Evolutionary conservation across 2,888 invertebrate genomes (phyloP), one percentile per base, ranked within the genome.

Genomic region (Branchellion lobata): DNA sequence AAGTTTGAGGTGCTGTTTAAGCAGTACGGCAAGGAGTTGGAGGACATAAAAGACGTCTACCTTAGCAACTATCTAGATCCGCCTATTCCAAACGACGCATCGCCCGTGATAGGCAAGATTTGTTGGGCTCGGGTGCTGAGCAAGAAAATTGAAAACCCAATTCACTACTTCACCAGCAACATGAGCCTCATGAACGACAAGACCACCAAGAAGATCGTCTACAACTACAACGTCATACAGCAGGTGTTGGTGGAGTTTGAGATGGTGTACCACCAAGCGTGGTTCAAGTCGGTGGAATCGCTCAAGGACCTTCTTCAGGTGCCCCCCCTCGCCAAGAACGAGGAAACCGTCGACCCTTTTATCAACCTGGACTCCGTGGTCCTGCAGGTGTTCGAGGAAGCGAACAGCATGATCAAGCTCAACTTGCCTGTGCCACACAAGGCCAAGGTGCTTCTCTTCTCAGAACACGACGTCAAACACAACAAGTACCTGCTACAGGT

Each of bases 161-260:
- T 94, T 93, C 88, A 91, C 73, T 89, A 91, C 86, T 85, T 91
- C 82, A 85, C 82, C 78, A 79, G 80, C 24, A 84, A 85, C 76
- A 83, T 84, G 61, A 80, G 82, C 0, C 83, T 85, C 47, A 82
- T 86, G 82, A 84, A 84, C 57, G 83, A 84, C 14, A 83, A 84
- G 18, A 85, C 85, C 57, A 85, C 84, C 18, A 86, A 84, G 82
- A 85, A 84, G 68, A 85, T 85, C 33, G 84, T 87, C 18, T 82
- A 83, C 31, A 84, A 92, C 77, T 94, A 92, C 85, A 94, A 94
- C 85, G 92, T 92, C 0, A 89, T 94, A 87, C 90, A 92, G 40
- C 91, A 91, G 81, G 93, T 94, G 1, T 91, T 94, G 81, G 90
- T 93, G 24, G 93, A 94, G 85, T 94, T 92, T 85, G 94, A 94